Base-by-base conservation (phyloP, 1,140 invertebrate species). In the Ceratoteleas bidentatus region DNA sequence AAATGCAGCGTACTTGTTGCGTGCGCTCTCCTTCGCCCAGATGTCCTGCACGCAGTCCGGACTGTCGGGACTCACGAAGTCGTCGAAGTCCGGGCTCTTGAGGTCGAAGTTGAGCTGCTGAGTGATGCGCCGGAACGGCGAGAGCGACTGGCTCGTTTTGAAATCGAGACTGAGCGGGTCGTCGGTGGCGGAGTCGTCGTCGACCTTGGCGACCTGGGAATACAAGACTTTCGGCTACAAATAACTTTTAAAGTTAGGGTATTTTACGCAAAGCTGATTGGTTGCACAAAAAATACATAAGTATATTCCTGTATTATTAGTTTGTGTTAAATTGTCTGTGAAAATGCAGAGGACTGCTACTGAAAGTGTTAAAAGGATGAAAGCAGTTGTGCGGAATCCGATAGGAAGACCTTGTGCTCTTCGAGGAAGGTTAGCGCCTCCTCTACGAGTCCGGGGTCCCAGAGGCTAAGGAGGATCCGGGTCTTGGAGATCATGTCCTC, bases 391-490 rank as follows among this genome's bases (percentile, higher is more conserved):
- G 24, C 24, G 24, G 24, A 24, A 24, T 24, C 4, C 24, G 24
- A 24, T 24, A n/a, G 24, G 4, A 24, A 24, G 4, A 94, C 88
- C 86, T 93, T 93, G 84, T 96, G 94, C 83, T 96, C 94, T 85
- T 97, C 96, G 36, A 97, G 93, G 85, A 96, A 96, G 10, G 93
- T 94, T 49, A 97, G 92, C 0, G 96, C 96, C 87, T 97, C 96
- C 87, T 97, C 96, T 0, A 97, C 95, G 15, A 97, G 91, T 9
- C 94, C 94, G 0, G 96, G 94, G 87, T 97, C 96, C 95, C 96
- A 97, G 0, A 97, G 92, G 61, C 94, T 95, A 7, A 97, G 88
- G 36, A 98, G 91, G 32, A 95, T 95, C 72, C 95, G 93, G 0
- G 96, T 96, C 87, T 96, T 95, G 10, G 93, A 93, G 47, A 96